Base-by-base conservation (phyloP, 2,113 vertebrate species). In the Xiphias gladius region DNA sequence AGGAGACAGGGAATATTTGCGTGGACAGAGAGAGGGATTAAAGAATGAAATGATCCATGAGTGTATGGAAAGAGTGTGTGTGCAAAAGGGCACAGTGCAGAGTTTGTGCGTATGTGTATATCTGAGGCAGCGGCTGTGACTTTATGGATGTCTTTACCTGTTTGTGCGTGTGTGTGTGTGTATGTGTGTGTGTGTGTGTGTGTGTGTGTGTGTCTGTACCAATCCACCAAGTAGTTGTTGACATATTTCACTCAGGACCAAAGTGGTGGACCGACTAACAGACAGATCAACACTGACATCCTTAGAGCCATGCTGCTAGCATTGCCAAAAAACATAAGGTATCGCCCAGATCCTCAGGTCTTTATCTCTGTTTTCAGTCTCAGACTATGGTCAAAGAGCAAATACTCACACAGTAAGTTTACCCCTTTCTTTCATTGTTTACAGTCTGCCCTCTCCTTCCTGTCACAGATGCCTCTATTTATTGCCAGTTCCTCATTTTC, bases 31-130 rank as follows among this genome's bases (percentile, higher is more conserved):
- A 82, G 43, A 66, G 50, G 28, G 62, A 73, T 80, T 69, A 79
- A 32, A 50, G 46, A 65, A 71, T 57, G 50, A 80, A 89, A 61
- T 79, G 46, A 76, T 54, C 65, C 26, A 48, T 75, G 52, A 69
- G 52, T 66, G 59, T 28, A 35, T 50, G 28, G 4, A 7, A 63
- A 58, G 30, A 22, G 50, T 19, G 26, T 35, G 55, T 48, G 50
- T 59, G 28, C 9, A 48, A 48, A 55, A 35, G 39, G 55, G 43
- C n/a, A 2, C 62, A 39, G 39, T 7, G 35, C 7, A 5, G 73
- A 46, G 58, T 43, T 5, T 83, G 28, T 73, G 62, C 43, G 43
- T 26, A 35, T 11, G 26, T 48, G 28, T 32, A 5, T 16, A 41
- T 61, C 24, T 19, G 30, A 26, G 46, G 9, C 26, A 16, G 19